Evolutionary conservation across 2,797 vertebrate species (phyloP).

Genomic region (Oreochromis grahami): DNA sequence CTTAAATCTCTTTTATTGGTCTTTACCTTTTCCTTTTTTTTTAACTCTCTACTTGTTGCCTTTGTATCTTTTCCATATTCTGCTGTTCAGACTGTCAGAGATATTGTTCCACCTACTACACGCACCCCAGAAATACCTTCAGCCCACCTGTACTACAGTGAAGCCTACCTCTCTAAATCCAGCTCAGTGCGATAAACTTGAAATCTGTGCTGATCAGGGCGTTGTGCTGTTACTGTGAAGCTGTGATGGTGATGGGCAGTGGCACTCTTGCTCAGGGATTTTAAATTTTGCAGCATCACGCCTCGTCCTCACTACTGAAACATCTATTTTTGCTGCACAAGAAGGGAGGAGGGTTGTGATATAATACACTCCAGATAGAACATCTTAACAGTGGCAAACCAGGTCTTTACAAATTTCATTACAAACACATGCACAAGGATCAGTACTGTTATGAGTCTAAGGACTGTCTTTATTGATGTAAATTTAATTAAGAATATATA

Average conservation of each 20-base stretch:
- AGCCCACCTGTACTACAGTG: neutral
- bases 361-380: neutral
- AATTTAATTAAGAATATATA: neutral
- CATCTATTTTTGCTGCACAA: constrained; percentile 30
- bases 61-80: neutral
- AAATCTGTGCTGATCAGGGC: neutral
- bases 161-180: neutral
- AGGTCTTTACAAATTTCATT: neutral
- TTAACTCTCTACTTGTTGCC: neutral
- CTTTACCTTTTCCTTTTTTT: neutral
- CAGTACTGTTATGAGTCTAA: neutral
- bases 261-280: neutral
- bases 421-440: neutral
- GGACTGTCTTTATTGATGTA: neutral
- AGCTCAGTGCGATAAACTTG: neutral
- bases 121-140: constrained; percentile 13
- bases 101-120: constrained; percentile 12
- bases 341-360: neutral
- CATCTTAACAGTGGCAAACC: neutral
- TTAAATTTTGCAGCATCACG: constrained; percentile 51
- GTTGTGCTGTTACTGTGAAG: neutral
- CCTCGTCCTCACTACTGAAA: neutral
- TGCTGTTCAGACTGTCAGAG: neutral
- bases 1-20: neutral
- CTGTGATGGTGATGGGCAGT: neutral